A percentile compares a stretch with the other conserved stretches of the same genome.
Conservation (phyloP, 92 coral and sea anemone genomes). For the Scolanthus callimorphus region DNA sequence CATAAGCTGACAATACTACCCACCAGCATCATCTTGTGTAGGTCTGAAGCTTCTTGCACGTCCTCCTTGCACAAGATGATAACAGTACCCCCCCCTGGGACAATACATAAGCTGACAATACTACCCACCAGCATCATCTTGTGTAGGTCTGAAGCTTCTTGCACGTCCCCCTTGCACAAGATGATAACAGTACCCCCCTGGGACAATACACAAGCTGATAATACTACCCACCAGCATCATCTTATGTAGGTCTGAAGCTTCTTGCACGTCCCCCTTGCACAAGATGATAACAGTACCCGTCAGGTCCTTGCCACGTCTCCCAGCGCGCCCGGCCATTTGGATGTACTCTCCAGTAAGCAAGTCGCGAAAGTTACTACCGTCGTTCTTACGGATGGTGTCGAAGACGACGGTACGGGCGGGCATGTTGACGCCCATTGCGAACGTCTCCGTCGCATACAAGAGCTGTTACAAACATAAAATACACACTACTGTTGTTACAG, state of each 20-base stretch:
- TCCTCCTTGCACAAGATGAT: slow-evolving; percentile 72
- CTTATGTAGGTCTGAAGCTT: slow-evolving; percentile 78
- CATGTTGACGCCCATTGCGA: slow-evolving; percentile 99
- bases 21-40: slow-evolving; percentile 87
- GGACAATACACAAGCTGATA: no score
- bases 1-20: no score
- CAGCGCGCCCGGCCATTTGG: slow-evolving; percentile 99
- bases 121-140: slow-evolving; percentile 80
- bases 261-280: slow-evolving; percentile 88
- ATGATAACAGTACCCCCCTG: slow-evolving; percentile 84
- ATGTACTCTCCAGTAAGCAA: slow-evolving; percentile 84
- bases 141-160: slow-evolving; percentile 61
- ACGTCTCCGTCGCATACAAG: slow-evolving; percentile 96
- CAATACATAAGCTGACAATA: no score
- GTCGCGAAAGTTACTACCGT: slow-evolving; percentile 74
- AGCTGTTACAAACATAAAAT: slow-evolving; percentile 67
- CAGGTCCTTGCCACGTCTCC: slow-evolving; percentile 86
- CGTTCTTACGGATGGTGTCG: slow-evolving; percentile 85
- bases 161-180: slow-evolving; percentile 70
- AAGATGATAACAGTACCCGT: slow-evolving; percentile 93
- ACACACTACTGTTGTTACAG: no score
- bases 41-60: slow-evolving; percentile 60
- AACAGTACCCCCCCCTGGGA: no score
- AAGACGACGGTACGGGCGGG: slow-evolving; percentile 96
- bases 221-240: slow-evolving; percentile 94